Base-by-base conservation (phyloP, 2,113 vertebrate species). In the Tichodroma muraria region DNA sequence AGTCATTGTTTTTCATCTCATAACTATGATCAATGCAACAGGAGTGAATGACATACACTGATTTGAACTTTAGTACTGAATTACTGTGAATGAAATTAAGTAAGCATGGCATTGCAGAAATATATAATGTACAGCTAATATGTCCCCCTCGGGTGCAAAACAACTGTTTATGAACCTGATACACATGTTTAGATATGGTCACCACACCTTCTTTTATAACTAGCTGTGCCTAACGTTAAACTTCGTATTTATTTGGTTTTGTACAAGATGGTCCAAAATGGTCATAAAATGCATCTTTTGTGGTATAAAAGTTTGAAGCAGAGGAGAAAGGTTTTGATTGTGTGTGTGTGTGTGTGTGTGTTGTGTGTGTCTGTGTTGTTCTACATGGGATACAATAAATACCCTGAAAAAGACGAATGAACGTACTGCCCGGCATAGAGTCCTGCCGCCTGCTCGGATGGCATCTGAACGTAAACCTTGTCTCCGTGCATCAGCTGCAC, bases 371-470 rank as follows among this genome's bases (percentile, higher is more conserved):
- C 40, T 87, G 88, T 25, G 59, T 47, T 80, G 72, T 81, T 94
- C 98, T 98, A 99, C 98, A 99, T 98, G 77, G 98, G 98, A 98
- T 99, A 99, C 96, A 99, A 98, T 98, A 99, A 98, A 98, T 98
- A 99, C 93, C 99, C 99, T 96, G 99, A 99, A 98, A 99, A 99
- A 47, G 98, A 99, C 1, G 99, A 99, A 87, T 99, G 99, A 88
- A 99, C 98, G 2, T 99, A 99, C 80, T 99, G 99, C 92, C 99
- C 98, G 0, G 99, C 99, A 44, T 99, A 99, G 93, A 99, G 99
- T 98, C 99, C 99, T 8, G 99, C 98, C 3, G 99, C 99, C 97
- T 99, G 99, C 94, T 99, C 99, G 1, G 99, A 99, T 57, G 99
- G 99, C 97, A 99, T 98, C 90, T 99, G 98, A 71, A 99, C 81